Percentiles rank a stretch among this genome's conserved stretches.
phyloP scores from a whole-genome alignment of 1,140 invertebrate genomes.

The Drosophila persimilis region DNA sequence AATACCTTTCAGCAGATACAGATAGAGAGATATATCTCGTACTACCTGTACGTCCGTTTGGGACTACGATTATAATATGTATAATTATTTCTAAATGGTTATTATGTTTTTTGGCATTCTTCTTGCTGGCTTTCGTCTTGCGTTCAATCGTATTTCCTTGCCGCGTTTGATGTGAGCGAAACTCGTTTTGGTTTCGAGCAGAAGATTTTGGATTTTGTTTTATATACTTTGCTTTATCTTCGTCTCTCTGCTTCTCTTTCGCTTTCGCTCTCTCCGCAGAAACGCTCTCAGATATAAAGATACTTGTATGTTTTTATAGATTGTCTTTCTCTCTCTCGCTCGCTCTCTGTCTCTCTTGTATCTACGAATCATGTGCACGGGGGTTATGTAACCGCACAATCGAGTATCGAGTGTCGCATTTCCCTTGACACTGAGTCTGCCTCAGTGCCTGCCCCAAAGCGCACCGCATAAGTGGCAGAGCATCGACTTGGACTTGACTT shows the following conservation, averaged over 20 bases:
- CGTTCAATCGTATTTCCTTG: not conserved
- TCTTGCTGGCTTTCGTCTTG: conserved; percentile 15
- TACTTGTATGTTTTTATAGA: conserved; percentile 6
- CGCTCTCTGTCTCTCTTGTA: conserved; percentile 35
- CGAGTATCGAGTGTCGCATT: conserved; percentile 64
- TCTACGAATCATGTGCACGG: conserved; percentile 70
- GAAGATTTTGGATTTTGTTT: conserved; percentile 52
- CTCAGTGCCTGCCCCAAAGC: too few species aligned
- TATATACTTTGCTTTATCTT: conserved; percentile 45
- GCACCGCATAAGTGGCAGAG: too few species aligned
- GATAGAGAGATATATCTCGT: too few species aligned
- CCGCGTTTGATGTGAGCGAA: conserved; percentile 37
- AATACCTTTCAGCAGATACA: too few species aligned
- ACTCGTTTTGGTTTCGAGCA: conserved; percentile 50
- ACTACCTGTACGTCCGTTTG: too few species aligned
- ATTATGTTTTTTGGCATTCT: conserved; percentile 35
- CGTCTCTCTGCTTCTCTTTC: not conserved
- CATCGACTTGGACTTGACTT: too few species aligned
- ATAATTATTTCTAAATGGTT: conserved; percentile 12
- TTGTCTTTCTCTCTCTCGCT: conserved; percentile 23
- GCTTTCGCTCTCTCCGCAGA: not conserved
- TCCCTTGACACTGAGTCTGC: conserved; percentile 14
- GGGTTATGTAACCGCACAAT: conserved; percentile 72
- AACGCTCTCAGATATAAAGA: not conserved
- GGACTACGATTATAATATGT: too few species aligned